phyloP scores from a whole-genome alignment of 2,888 invertebrate species.

The Acronicta psi region DNA sequence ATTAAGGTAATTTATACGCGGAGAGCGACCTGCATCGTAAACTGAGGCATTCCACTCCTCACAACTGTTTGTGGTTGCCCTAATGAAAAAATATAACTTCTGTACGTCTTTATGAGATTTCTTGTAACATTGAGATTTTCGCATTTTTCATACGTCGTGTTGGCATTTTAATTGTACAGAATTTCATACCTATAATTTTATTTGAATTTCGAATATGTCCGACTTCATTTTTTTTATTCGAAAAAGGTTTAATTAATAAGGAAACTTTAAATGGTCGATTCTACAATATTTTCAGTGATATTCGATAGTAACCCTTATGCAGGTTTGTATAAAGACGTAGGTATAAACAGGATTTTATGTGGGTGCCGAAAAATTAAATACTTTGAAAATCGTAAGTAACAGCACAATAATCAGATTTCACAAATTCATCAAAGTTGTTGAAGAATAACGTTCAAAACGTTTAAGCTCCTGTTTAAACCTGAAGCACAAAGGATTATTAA shows the following conservation, averaged over 20 bases:
- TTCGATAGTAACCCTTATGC: too few relatives aligned
- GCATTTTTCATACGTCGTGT: background rate
- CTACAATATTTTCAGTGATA: too few relatives aligned
- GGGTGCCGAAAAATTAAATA: too few relatives aligned
- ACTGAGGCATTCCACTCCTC: slow-evolving; percentile 51
- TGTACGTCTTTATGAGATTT: slow-evolving; percentile 24
- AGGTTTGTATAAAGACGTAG: too few relatives aligned
- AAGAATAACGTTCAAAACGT: background rate
- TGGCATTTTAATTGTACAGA: background rate
- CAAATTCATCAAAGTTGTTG: background rate
- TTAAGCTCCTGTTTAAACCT: slow-evolving; percentile 10
- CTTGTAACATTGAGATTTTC: slow-evolving; percentile 14
- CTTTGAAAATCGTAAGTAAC: background rate
- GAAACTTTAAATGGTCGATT: too few relatives aligned
- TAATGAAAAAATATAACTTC: slow-evolving; percentile 55
- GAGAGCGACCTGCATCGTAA: slow-evolving; percentile 64
- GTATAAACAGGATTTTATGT: too few relatives aligned
- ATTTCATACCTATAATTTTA: background rate
- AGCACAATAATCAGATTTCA: background rate
- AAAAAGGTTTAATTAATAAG: too few relatives aligned
- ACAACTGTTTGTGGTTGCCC: slow-evolving; percentile 41
- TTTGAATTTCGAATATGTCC: too few relatives aligned
- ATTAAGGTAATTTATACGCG: slow-evolving; percentile 72
- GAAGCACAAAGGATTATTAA: slow-evolving; percentile 49
- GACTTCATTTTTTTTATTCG: too few relatives aligned